A percentile compares a stretch with the other conserved stretches of the same genome.
phyloP scores from a whole-genome alignment of 2,797 vertebrate genomes.

The Hirundo rustica region DNA sequence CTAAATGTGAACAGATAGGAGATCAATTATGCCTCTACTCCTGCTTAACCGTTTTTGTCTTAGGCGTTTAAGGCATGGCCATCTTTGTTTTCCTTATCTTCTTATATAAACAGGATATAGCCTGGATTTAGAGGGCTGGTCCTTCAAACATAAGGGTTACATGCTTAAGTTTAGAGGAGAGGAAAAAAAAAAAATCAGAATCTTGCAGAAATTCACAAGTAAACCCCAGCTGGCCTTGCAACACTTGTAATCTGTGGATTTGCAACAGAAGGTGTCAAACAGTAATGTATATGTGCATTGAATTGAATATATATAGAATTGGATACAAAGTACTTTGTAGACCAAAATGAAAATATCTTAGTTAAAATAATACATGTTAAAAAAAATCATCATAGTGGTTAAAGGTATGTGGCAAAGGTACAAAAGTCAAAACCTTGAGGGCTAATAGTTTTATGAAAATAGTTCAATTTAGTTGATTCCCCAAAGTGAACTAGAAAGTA shows the following conservation, averaged over 20 bases:
- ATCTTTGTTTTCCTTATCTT: background rate
- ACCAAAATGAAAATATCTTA: background rate
- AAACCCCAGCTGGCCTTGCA: slow-evolving; percentile 16
- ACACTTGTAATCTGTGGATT: slow-evolving; percentile 22
- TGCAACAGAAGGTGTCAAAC: slow-evolving; percentile 49
- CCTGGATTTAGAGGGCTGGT: background rate
- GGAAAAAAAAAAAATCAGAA: background rate
- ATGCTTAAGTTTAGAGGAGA: background rate
- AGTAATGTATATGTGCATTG: background rate
- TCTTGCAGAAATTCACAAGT: slow-evolving; percentile 26
- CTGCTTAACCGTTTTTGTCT: background rate
- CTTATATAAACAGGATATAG: background rate
- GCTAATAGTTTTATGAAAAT: background rate
- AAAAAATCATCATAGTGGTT: background rate
- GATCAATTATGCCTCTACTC: background rate
- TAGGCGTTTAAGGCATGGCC: background rate
- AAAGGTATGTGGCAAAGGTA: background rate
- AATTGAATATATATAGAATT: background rate
- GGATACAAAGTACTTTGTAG: background rate
- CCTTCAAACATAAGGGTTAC: background rate
- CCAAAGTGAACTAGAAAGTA: background rate
- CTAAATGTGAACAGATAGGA: background rate
- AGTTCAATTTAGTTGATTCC: background rate
- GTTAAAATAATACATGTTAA: background rate
- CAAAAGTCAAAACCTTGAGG: background rate